A percentile compares a stretch with the other conserved stretches of the same genome.
Evolutionary conservation across 2,797 vertebrate species (phyloP).

Genomic region (Typhlichthys eigenmanni): DNA sequence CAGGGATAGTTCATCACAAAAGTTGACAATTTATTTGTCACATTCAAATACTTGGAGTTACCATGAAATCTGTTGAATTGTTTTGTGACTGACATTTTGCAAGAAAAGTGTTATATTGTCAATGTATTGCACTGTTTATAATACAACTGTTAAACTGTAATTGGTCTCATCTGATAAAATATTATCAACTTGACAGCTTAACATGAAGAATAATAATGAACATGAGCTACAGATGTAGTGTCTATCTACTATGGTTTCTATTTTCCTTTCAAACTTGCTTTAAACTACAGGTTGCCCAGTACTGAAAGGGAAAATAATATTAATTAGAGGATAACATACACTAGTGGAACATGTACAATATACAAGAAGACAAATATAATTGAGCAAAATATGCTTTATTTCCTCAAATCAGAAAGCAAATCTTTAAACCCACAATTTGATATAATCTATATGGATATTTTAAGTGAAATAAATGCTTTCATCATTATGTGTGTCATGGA

Average conservation of each 20-base stretch:
- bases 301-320: constrained; percentile 11
- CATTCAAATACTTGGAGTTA: neutral
- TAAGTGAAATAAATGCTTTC: too few species aligned
- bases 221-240: constrained; percentile 25
- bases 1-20: too few species aligned
- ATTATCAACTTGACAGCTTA: constrained; percentile 20
- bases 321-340: constrained; percentile 5
- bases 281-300: constrained; percentile 6
- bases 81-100: constrained; percentile 10
- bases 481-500: too few species aligned
- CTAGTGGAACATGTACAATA: neutral
- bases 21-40: neutral
- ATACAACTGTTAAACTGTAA: constrained; percentile 18
- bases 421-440: too few species aligned
- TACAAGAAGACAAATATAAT: constrained; percentile 11
- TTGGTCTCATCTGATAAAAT: constrained; percentile 28
- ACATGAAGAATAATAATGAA: constrained; percentile 44
- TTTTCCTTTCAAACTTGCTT: constrained; percentile 25
- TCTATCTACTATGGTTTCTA: constrained; percentile 40
- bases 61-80: too few species aligned
- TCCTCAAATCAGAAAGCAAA: too few species aligned
- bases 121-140: constrained; percentile 4
- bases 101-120: constrained; percentile 3
- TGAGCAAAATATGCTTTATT: constrained; percentile 9
- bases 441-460: too few species aligned